phyloP scores from a whole-genome alignment of 2,797 vertebrate genomes.

The Falco columbarius region DNA sequence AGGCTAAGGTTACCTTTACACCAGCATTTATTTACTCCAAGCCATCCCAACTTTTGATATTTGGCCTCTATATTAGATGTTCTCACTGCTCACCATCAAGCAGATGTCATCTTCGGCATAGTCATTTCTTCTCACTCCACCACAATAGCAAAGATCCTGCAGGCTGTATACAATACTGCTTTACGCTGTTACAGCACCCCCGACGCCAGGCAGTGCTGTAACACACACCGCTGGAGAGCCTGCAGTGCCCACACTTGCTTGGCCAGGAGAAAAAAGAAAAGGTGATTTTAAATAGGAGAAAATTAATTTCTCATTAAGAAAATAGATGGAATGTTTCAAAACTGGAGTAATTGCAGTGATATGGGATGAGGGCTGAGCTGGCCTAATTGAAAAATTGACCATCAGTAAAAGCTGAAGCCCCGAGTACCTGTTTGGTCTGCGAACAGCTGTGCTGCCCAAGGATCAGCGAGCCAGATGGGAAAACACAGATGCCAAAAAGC shows the following conservation, averaged over 20 bases:
- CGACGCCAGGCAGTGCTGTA: not conserved
- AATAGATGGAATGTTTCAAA: not conserved
- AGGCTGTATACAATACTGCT: not conserved
- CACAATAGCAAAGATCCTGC: not conserved
- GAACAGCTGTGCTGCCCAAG: not conserved
- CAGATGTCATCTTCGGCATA: fast-evolving
- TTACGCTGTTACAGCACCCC: fast-evolving
- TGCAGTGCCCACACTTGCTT: fast-evolving
- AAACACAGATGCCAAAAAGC: not conserved
- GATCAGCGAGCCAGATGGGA: not conserved
- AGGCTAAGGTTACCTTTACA: not conserved
- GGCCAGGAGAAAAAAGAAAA: not conserved
- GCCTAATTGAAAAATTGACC: not conserved
- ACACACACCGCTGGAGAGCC: fast-evolving
- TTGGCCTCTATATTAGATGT: not conserved
- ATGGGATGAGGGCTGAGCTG: not conserved
- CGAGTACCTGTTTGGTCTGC: not conserved
- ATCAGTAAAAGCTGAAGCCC: not conserved
- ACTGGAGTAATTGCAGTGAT: not conserved
- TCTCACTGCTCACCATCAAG: not conserved
- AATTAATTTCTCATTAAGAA: slow-evolving; percentile 12
- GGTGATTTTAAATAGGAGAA: not conserved
- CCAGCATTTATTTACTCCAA: not conserved
- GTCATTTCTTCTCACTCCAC: not conserved
- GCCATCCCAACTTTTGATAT: not conserved